Evolutionary conservation across 2,888 invertebrate species (phyloP), one percentile per base, ranked within the genome.

Genomic region (Drosophila conformis): DNA sequence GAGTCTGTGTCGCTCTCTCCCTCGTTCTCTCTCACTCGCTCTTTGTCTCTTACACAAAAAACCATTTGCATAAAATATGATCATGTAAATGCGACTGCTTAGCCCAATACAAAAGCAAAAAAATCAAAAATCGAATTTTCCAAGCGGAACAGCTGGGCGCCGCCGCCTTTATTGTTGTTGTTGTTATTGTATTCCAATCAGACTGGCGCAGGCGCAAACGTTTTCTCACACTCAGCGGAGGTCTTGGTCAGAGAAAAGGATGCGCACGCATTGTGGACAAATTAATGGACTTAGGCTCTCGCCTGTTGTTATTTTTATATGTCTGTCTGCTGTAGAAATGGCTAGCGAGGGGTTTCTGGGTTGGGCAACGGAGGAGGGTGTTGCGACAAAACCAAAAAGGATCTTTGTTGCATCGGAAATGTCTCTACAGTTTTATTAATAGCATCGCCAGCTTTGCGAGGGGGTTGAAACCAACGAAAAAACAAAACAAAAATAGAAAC

Each of bases 1-100:
- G 51, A 21, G 60, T 60, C 59, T 63, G 38, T 25, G 27, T 25
- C 40, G 35, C 48, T 25, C 36, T 38, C 35, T 18, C 29, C n/a
- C n/a, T 49, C 13, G 27, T 15, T 15, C 46, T 40, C 27, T 15
- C 21, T 35, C 52, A 18, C 18, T 18, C 49, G 10, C 29, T 33
- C 25, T 15, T 7, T 13, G 4, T 1, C 61, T 62, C 36, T 67
- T 57, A 63, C 35, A 36, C 53, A 31, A 53, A 53, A 64, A 67
- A 61, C 62, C 85, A 85, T 85, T 85, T 86, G 84, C 87, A 86
- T 86, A 85, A 83, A 76, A 85, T 78, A 85, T 85, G 80, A 87
- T 85, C 87, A 85, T 85, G 87, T 83, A 85, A 87, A 87, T 79
- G 65, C 27, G 42, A 35, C 31, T 61, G 66, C 61, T 61, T 51